Conservation (phyloP, 2,797 vertebrate species). For the Momotus momota region DNA sequence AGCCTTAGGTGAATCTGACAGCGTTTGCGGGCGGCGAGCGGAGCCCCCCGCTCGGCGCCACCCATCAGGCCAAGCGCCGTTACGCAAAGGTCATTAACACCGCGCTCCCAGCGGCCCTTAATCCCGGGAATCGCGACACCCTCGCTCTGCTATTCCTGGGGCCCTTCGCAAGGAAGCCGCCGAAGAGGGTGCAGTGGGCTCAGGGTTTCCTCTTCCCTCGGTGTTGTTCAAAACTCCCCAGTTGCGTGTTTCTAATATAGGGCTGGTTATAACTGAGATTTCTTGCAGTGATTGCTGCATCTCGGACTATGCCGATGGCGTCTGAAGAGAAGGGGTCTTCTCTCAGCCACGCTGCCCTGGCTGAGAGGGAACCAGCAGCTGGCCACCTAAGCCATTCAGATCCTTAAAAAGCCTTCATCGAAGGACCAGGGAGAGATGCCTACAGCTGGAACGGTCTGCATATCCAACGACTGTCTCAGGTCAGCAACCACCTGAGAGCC, state of each 20-base stretch:
- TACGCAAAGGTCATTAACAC: neutral
- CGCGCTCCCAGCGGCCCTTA: neutral
- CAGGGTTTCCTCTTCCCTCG: neutral
- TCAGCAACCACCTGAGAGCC: neutral
- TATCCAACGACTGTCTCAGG: neutral
- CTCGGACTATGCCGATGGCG: neutral
- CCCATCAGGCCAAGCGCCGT: neutral
- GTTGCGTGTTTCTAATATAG: neutral
- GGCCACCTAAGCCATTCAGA: neutral
- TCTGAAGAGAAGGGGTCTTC: neutral
- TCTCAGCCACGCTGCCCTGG: neutral
- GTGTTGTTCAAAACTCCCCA: neutral
- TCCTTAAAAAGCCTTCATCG: neutral
- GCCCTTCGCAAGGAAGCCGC: neutral
- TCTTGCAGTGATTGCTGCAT: neutral
- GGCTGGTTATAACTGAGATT: neutral
- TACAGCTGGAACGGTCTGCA: neutral
- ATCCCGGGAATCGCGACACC: neutral
- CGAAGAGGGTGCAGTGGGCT: neutral
- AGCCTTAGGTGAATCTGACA: neutral
- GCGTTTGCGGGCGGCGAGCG: no score
- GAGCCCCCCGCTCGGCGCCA: neutral
- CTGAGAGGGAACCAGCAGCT: neutral
- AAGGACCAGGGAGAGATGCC: neutral
- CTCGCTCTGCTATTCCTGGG: neutral